These are phyloP conservation scores for Troides helena DNA, from an alignment of 2,888 invertebrate species.

Conservation along the genomic window DNA sequence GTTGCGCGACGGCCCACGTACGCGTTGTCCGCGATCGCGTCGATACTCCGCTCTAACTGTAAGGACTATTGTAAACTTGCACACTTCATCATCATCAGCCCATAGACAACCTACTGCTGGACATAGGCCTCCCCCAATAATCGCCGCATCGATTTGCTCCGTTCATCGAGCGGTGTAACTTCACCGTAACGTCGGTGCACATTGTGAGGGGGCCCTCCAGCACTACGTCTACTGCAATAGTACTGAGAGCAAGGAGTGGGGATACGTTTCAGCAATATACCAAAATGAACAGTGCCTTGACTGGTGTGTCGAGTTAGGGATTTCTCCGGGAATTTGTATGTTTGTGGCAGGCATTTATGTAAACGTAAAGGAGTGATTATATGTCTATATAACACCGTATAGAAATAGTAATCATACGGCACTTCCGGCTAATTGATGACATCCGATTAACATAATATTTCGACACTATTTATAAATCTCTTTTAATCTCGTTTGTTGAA, in stretches of 20 bases:
- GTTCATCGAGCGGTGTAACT: too few species aligned
- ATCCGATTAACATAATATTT: slow-evolving; percentile 54
- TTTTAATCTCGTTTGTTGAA: slow-evolving; percentile 71
- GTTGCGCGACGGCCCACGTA: slow-evolving; percentile 43
- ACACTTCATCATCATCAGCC: slow-evolving; percentile 39
- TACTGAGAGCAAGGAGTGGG: slow-evolving; percentile 77
- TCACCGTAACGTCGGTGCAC: too few species aligned
- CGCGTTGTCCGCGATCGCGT: slow-evolving; percentile 36
- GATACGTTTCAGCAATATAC: slow-evolving; percentile 79
- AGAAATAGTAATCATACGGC: slow-evolving; percentile 79
- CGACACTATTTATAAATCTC: slow-evolving; percentile 56
- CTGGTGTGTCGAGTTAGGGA: slow-evolving; percentile 56
- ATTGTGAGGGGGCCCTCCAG: too few species aligned
- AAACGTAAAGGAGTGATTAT: slow-evolving; percentile 68
- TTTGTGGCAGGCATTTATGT: slow-evolving; percentile 56
- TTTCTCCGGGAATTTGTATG: slow-evolving; percentile 60
- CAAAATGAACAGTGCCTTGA: slow-evolving; percentile 79
- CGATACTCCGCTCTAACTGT: slow-evolving; percentile 41
- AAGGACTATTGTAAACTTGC: slow-evolving; percentile 68
- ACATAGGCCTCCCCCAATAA: too few species aligned
- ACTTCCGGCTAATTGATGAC: slow-evolving; percentile 68
- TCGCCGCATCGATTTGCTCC: too few species aligned
- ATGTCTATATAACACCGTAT: slow-evolving; percentile 79
- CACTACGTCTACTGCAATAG: slow-evolving; percentile 65
- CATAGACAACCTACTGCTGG: too few species aligned